Base-by-base conservation (phyloP, 2,113 vertebrate genomes). In the Hippocampus comes region DNA sequence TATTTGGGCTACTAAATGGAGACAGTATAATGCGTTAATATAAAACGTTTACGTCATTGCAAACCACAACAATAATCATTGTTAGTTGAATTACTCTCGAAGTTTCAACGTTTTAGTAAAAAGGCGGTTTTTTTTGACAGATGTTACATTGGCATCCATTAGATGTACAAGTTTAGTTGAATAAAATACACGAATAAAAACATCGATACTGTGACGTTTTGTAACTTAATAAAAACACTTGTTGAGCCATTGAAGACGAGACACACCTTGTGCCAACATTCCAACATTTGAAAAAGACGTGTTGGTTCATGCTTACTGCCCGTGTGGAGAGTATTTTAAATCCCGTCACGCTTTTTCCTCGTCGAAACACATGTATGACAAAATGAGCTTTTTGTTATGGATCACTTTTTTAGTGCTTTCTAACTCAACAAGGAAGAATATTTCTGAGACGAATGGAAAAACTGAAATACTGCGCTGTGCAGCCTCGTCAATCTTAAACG, bases 191-290 rank as follows among this genome's bases (percentile, higher is more conserved):
- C 3, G 27, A 30, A 30, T 60, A 34, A 20, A 61, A 61, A 18
- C 1, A 7, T 34, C 27, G 6, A 30, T 59, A 59, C 53, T 27
- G 23, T 59, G 56, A 25, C 12, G 10, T 57, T 21, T n/a, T 23
- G 10, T n/a, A 55, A 55, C 51, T 18, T n/a, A 55, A n/a, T 57
- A 9, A 57, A 25, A 57, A 34, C 14, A 60, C 25, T 30, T 57
- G n/a, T 30, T 55, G 27, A 11, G 21, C n/a, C 63, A n/a, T 21
- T 46, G 10, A 27, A 51, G n/a, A 30, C 46, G 15, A 56, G 49
- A 59, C 76, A 73, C 76, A 65, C 66, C 76, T 72, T 67, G 48
- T 42, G 15, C 51, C 78, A 73, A 78, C 46, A 72, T 43, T 27
- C 53, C 64, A 17, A 73, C 46, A 64, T 59, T 17, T 11, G 18